Percentiles rank a stretch among this genome's conserved stretches.
Evolutionary conservation across 2,888 invertebrate species (phyloP).

Genomic region (Aleiodes leptofemur): DNA sequence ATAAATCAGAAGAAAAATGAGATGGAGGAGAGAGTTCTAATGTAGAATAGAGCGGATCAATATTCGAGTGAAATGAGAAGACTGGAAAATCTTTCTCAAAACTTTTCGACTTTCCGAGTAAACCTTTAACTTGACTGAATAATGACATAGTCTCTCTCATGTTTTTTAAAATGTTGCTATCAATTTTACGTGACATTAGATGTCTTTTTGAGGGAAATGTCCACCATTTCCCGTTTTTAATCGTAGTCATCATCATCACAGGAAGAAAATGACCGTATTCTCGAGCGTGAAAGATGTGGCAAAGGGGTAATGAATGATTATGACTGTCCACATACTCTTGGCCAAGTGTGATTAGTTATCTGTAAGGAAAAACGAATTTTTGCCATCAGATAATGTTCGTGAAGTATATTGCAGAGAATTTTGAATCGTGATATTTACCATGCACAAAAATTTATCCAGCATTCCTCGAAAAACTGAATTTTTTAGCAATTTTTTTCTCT

Average conservation of each 20-base stretch:
- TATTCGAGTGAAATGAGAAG: background rate
- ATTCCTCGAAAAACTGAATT: background rate
- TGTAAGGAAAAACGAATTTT: slow-evolving; percentile 1
- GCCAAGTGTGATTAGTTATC: slow-evolving; percentile 16
- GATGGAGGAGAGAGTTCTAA: background rate
- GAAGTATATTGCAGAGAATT: background rate
- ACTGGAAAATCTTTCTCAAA: background rate
- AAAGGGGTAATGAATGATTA: slow-evolving; percentile 24
- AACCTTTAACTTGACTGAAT: slow-evolving; percentile 18
- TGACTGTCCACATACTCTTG: slow-evolving; percentile 34
- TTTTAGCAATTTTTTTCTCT: background rate
- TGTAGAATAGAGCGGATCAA: slow-evolving; percentile 14
- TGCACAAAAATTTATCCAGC: slow-evolving; percentile 6
- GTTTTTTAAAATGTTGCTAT: slow-evolving; percentile 17
- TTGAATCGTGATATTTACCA: slow-evolving; percentile 3
- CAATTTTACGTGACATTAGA: slow-evolving; percentile 32
- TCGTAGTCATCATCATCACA: slow-evolving; percentile 6
- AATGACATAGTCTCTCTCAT: slow-evolving; percentile 21
- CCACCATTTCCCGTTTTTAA: slow-evolving; percentile 37
- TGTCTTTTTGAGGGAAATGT: slow-evolving; percentile 34
- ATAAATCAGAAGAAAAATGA: background rate
- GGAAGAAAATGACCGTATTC: slow-evolving; percentile 10
- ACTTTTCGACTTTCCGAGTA: background rate
- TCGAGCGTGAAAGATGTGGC: slow-evolving; percentile 28
- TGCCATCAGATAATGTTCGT: background rate